These are phyloP conservation scores for Harpalus rufipes DNA, from an alignment of 2,888 invertebrate genomes.

Conservation along the genomic window DNA sequence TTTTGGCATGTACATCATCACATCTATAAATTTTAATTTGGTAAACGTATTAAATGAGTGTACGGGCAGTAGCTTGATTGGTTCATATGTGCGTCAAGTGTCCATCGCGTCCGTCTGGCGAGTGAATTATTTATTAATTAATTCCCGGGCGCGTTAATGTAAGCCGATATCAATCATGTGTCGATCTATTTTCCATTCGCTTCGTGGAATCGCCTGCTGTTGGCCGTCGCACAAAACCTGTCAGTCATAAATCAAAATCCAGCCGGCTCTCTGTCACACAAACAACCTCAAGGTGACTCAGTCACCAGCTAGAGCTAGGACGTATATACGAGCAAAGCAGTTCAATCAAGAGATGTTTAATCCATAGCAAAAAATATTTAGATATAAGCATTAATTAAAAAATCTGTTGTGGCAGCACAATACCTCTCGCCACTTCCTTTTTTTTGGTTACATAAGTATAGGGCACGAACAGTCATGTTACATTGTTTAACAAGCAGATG, in stretches of 20 bases:
- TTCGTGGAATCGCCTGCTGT: conserved; percentile 33
- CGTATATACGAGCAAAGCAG: too few relatives aligned
- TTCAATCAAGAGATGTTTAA: neutral
- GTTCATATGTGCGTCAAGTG: neutral
- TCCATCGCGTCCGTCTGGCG: neutral
- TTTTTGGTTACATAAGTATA: too few relatives aligned
- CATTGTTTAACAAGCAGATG: too few relatives aligned
- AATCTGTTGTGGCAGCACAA: too few relatives aligned
- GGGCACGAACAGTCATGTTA: too few relatives aligned
- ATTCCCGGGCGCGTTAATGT: conserved; percentile 36
- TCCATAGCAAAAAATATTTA: neutral
- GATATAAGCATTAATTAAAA: too few relatives aligned
- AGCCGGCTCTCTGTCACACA: conserved; percentile 41
- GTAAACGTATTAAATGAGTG: neutral
- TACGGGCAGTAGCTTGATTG: neutral
- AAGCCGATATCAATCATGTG: conserved; percentile 48
- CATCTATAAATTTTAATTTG: too few relatives aligned
- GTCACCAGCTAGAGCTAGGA: neutral
- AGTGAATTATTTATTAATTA: conserved; percentile 40
- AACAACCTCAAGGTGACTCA: conserved; percentile 54
- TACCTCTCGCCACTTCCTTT: too few relatives aligned
- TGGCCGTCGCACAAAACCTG: conserved; percentile 42
- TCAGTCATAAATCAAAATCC: conserved; percentile 57
- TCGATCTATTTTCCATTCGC: conserved; percentile 52
- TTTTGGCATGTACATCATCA: too few relatives aligned